phyloP scores from a whole-genome alignment of 2,113 vertebrate genomes.

The Dinomys branickii region DNA sequence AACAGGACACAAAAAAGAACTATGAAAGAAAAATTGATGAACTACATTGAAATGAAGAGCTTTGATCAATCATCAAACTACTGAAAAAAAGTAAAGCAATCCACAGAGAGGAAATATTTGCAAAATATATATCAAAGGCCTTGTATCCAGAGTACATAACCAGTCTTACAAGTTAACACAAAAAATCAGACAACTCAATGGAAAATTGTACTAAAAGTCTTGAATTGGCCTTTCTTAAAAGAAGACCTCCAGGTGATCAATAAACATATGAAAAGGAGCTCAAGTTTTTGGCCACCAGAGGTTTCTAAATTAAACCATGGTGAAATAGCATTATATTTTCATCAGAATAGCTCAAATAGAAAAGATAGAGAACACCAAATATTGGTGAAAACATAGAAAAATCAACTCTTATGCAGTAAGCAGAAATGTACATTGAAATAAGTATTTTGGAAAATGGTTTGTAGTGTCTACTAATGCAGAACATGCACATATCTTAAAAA shows the following conservation, averaged over 20 bases:
- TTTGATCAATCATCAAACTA: constrained; percentile 9
- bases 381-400: background rate
- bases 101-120: background rate
- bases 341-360: background rate
- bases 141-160: background rate
- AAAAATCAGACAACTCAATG: background rate
- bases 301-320: background rate
- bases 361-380: background rate
- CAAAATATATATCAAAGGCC: background rate
- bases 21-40: background rate
- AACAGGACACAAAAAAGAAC: background rate
- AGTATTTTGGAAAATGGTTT: background rate
- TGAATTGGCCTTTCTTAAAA: constrained; percentile 34
- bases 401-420: background rate
- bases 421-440: background rate
- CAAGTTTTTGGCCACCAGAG: background rate
- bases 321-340: background rate
- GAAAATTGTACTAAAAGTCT: constrained; percentile 22
- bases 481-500: background rate
- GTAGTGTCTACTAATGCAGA: background rate
- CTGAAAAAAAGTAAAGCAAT: constrained; percentile 16
- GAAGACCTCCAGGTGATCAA: background rate
- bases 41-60: constrained; percentile 33
- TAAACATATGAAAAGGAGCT: background rate
- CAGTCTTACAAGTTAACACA: background rate